Evolutionary conservation across 2,888 invertebrate genomes (phyloP).

Genomic region (Dexiosoma caninum): DNA sequence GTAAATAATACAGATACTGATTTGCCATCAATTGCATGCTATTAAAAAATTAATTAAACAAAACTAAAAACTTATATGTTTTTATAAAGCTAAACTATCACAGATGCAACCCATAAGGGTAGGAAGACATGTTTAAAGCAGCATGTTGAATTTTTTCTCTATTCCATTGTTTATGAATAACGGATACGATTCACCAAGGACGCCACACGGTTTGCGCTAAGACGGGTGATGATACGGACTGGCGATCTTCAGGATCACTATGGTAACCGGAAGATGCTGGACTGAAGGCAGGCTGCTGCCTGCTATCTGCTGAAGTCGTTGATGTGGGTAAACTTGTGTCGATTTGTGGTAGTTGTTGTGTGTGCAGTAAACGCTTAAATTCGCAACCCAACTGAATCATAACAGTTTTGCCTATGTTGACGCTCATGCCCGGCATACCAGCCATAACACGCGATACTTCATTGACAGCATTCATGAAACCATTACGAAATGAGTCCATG

Average conservation of each 20-base stretch:
- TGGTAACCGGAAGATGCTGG: slow-evolving; percentile 76
- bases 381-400: slow-evolving; percentile 93
- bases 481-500: slow-evolving; percentile 89
- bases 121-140: slow-evolving; percentile 51
- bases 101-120: slow-evolving; percentile 43
- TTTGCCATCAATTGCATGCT: not conserved
- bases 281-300: slow-evolving; percentile 66
- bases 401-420: slow-evolving; percentile 89
- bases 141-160: too few species aligned
- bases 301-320: not conserved
- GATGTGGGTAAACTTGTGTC: not conserved
- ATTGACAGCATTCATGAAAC: slow-evolving; percentile 92
- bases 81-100: slow-evolving; percentile 61
- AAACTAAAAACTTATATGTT: slow-evolving; percentile 37
- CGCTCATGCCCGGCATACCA: slow-evolving; percentile 89
- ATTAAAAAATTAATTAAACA: slow-evolving; percentile 27
- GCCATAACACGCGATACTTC: slow-evolving; percentile 92
- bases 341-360: slow-evolving; percentile 31
- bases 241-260: slow-evolving; percentile 68
- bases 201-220: slow-evolving; percentile 52
- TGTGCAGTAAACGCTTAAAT: slow-evolving; percentile 80
- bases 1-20: not conserved
- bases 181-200: slow-evolving; percentile 56
- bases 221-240: slow-evolving; percentile 58
- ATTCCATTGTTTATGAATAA: too few species aligned